Percentiles rank a stretch among this genome's conserved stretches.
phyloP scores from a whole-genome alignment of 1,140 invertebrate genomes.

The Cydia pomonella region DNA sequence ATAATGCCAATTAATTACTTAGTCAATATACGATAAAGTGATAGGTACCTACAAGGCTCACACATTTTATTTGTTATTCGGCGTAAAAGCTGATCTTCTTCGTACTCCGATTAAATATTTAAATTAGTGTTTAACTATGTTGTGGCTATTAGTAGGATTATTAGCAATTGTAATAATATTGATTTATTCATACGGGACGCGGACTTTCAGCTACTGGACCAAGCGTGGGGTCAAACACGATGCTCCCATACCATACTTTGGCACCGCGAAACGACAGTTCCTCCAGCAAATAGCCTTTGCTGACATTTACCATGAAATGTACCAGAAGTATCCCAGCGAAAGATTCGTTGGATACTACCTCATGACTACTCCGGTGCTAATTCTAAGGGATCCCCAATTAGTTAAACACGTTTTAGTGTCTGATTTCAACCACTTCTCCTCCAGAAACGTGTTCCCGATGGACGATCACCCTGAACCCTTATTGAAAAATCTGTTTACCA shows the following conservation, averaged over 20 bases:
- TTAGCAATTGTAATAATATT: background rate
- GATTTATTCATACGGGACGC: slow-evolving; percentile 34
- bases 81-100: no score
- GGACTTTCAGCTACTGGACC: slow-evolving; percentile 72
- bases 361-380: slow-evolving; percentile 61
- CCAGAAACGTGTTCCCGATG: background rate
- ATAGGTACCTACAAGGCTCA: no score
- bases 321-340: slow-evolving; percentile 39
- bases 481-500: slow-evolving; percentile 9
- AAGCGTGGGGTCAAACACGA: slow-evolving; percentile 59
- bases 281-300: slow-evolving; percentile 34
- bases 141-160: background rate
- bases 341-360: slow-evolving; percentile 63
- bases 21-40: no score
- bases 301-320: slow-evolving; percentile 39
- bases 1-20: no score
- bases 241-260: slow-evolving; percentile 59
- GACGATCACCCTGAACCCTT: background rate
- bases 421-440: background rate
- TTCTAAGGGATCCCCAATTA: background rate
- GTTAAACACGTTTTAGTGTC: background rate
- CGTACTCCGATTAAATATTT: no score
- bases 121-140: no score
- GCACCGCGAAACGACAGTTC: slow-evolving; percentile 47
- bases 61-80: no score